Conservation (phyloP, 2,888 invertebrate species). For the Drosophila quinaria region DNA sequence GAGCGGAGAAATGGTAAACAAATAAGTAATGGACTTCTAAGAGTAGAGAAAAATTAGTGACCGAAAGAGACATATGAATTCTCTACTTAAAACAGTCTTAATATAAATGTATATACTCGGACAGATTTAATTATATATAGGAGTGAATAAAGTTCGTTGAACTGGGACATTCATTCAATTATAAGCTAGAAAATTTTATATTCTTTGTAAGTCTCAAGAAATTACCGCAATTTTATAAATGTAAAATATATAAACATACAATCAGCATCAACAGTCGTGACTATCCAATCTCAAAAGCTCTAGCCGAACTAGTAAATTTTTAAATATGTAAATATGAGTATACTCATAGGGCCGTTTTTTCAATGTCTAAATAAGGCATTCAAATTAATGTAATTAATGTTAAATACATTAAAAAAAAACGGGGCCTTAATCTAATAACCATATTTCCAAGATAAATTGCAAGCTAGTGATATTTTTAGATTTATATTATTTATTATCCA, state of each 20-base stretch:
- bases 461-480: conserved; percentile 7
- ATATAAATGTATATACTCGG: background rate
- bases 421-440: background rate
- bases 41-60: background rate
- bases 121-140: background rate
- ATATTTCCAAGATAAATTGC: conserved; percentile 1
- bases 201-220: background rate
- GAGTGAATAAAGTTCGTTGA: conserved; percentile 14
- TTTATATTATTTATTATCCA: background rate
- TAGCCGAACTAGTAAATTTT: no score
- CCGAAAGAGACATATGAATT: background rate
- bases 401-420: no score
- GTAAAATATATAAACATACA: no score
- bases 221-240: conserved; percentile 3
- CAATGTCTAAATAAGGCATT: no score
- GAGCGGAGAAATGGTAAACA: conserved; percentile 36
- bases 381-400: no score
- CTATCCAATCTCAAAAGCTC: no score
- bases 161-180: background rate
- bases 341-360: no score
- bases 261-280: no score
- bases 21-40: conserved; percentile 15
- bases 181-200: background rate
- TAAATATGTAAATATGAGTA: no score
- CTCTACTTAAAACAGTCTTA: background rate